phyloP scores from a whole-genome alignment of 2,797 vertebrate genomes.

The Enteromius treurensis region DNA sequence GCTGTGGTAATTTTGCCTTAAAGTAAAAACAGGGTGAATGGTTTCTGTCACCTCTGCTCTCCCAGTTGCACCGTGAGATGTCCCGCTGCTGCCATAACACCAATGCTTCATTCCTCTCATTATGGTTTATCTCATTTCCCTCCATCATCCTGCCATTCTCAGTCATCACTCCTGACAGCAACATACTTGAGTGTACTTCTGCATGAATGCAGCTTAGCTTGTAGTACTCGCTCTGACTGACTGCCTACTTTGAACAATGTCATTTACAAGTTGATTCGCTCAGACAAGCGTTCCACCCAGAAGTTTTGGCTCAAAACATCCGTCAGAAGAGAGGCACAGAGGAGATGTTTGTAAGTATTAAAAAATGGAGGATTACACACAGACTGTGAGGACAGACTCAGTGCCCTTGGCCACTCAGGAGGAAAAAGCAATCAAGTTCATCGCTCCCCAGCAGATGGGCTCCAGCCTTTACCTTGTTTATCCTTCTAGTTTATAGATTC shows the following conservation, averaged over 20 bases:
- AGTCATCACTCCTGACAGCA: conserved; percentile 41
- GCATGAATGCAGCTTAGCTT: conserved; percentile 41
- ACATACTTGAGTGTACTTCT: conserved; percentile 35
- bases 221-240: conserved; percentile 27
- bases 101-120: conserved; percentile 32
- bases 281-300: conserved; percentile 37
- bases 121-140: conserved; percentile 33
- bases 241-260: conserved; percentile 41
- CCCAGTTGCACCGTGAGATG: conserved; percentile 10
- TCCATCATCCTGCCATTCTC: conserved; percentile 23
- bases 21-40: neutral
- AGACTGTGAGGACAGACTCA: conserved; percentile 20
- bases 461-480: conserved; percentile 41
- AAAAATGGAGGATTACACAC: conserved; percentile 46
- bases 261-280: conserved; percentile 39
- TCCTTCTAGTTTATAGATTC: conserved; percentile 47
- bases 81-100: conserved; percentile 12
- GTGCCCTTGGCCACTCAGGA: conserved; percentile 32
- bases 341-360: conserved; percentile 21
- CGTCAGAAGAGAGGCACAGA: conserved; percentile 17
- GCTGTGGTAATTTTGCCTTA: neutral
- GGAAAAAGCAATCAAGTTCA: conserved; percentile 56
- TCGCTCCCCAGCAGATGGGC: conserved; percentile 38
- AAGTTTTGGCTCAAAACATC: conserved; percentile 32
- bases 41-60: conserved; percentile 23